phyloP scores from a whole-genome alignment of 1,140 invertebrate species.

The Drosophila suzukii region DNA sequence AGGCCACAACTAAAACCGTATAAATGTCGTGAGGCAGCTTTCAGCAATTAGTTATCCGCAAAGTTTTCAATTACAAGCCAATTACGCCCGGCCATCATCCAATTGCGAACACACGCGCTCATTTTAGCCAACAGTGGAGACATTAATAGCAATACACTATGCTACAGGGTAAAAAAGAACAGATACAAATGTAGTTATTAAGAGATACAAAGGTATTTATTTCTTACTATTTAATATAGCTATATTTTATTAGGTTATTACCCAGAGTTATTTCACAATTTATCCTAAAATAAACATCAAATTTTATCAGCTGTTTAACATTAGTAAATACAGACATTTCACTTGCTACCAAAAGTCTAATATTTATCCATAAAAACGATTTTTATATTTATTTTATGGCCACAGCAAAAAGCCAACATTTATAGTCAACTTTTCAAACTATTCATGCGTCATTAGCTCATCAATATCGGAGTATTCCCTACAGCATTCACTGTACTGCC shows the following conservation, averaged over 20 bases:
- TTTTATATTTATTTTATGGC: neutral
- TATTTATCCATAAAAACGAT: neutral
- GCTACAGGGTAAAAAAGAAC: neutral
- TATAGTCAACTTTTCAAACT: neutral
- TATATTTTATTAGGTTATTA: no score
- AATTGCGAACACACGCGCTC: constrained; percentile 18
- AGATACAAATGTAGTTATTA: neutral
- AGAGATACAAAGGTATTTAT: no score
- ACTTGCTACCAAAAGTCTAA: neutral
- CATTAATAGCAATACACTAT: neutral
- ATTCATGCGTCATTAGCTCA: constrained; percentile 13
- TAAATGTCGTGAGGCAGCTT: constrained; percentile 75
- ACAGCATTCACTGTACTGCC: constrained; percentile 10
- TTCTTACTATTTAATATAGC: no score
- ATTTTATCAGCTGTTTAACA: no score
- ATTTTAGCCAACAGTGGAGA: neutral
- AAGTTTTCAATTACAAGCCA: constrained; percentile 79
- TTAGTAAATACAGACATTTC: no score
- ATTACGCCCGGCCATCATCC: constrained; percentile 59
- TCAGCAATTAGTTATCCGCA: constrained; percentile 77
- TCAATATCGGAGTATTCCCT: neutral
- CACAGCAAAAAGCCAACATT: neutral
- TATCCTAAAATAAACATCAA: no score
- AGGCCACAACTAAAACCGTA: constrained; percentile 71
- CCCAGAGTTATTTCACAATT: no score